Conservation (phyloP, 2,888 invertebrate species). For the Schizotus pectinicornis region DNA sequence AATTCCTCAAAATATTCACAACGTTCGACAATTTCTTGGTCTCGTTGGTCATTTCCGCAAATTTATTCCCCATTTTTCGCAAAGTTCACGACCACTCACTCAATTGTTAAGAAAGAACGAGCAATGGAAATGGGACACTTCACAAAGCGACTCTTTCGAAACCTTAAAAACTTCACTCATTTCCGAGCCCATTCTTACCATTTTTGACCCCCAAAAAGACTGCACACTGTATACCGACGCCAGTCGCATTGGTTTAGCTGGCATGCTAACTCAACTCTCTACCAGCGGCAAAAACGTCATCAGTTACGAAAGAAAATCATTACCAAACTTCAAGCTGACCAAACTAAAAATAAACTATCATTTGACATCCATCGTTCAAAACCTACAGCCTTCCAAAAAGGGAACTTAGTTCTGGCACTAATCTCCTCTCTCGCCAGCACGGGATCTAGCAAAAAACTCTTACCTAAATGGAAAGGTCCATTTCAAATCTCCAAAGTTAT, state of each 20-base stretch:
- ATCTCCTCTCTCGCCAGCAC: too few relatives aligned
- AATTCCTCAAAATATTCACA: conserved; percentile 5
- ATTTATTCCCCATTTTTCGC: conserved; percentile 8
- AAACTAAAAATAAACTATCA: too few relatives aligned
- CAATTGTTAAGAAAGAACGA: background rate
- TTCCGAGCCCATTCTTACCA: conserved; percentile 1
- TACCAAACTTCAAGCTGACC: too few relatives aligned
- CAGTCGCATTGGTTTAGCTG: conserved; percentile 9
- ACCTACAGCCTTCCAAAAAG: too few relatives aligned
- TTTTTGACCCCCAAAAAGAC: conserved; percentile 6
- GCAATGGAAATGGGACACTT: conserved; percentile 1
- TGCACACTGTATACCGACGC: conserved; percentile 12
- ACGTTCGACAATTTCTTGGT: conserved; percentile 13
- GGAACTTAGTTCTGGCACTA: too few relatives aligned
- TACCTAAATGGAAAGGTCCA: too few relatives aligned
- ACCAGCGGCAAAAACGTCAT: background rate
- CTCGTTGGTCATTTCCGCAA: conserved; percentile 12
- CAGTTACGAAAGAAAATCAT: too few relatives aligned
- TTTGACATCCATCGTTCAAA: too few relatives aligned
- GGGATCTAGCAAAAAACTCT: too few relatives aligned
- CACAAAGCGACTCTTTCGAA: background rate
- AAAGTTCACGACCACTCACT: conserved; percentile 4
- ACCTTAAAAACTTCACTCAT: background rate
- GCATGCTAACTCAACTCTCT: conserved; percentile 3
- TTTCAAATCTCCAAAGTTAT: too few relatives aligned